phyloP scores from a whole-genome alignment of 2,888 invertebrate genomes.

The Hypolimnas misippus region DNA sequence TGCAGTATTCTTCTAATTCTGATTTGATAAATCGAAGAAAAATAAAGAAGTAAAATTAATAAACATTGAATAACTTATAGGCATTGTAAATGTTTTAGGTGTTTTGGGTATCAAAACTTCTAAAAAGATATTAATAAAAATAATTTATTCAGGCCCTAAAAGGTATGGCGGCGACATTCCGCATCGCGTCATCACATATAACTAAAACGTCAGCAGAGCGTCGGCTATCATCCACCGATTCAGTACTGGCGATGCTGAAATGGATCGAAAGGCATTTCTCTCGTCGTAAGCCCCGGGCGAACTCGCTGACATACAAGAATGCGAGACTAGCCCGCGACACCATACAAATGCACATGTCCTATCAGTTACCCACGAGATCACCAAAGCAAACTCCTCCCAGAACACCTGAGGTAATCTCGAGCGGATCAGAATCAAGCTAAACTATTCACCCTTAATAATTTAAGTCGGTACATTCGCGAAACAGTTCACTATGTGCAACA shows the following conservation, averaged over 20 bases:
- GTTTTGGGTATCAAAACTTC: too few relatives aligned
- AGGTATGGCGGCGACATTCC: slow-evolving; percentile 97
- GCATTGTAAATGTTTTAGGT: too few relatives aligned
- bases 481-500: not conserved
- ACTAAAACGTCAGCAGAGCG: slow-evolving; percentile 94
- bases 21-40: too few relatives aligned
- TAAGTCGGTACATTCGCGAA: too few relatives aligned
- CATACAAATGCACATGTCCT: slow-evolving; percentile 91
- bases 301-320: slow-evolving; percentile 85
- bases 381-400: slow-evolving; percentile 66
- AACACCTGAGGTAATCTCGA: slow-evolving; percentile 63
- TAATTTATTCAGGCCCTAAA: slow-evolving; percentile 87
- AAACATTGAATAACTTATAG: too few relatives aligned
- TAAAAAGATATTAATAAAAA: not conserved
- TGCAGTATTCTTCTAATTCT: too few relatives aligned
- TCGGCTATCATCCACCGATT: slow-evolving; percentile 94
- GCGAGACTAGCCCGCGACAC: slow-evolving; percentile 86
- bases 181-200: slow-evolving; percentile 92
- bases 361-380: slow-evolving; percentile 73
- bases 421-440: slow-evolving; percentile 76
- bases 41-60: too few relatives aligned
- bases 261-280: slow-evolving; percentile 95
- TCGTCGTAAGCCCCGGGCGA: slow-evolving; percentile 89
- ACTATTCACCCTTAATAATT: not conserved
- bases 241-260: slow-evolving; percentile 93